Evolutionary conservation across 2,797 vertebrate species (phyloP).

Genomic region (Sciaenops ocellatus): DNA sequence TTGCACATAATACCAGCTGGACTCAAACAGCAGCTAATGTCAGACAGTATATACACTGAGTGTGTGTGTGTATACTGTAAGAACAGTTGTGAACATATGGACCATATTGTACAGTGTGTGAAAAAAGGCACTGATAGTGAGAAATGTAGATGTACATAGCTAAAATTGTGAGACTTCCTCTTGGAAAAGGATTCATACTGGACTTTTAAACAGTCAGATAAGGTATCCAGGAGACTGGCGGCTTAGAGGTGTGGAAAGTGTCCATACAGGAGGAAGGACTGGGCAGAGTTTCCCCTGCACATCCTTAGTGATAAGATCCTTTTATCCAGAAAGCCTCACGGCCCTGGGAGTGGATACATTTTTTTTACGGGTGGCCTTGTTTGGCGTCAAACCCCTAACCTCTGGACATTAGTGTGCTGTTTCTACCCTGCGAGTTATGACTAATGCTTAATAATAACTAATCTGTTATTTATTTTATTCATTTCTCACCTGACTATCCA

Average conservation of each 20-base stretch:
- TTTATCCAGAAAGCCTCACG: slow-evolving; percentile 59
- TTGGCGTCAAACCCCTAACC: slow-evolving; percentile 28
- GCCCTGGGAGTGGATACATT: slow-evolving; percentile 55
- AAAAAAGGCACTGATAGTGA: not conserved
- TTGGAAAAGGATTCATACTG: slow-evolving; percentile 44
- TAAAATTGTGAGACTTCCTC: slow-evolving; percentile 41
- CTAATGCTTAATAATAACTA: not conserved
- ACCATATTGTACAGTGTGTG: not conserved
- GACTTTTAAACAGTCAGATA: slow-evolving; percentile 60
- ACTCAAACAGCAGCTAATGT: slow-evolving; percentile 1
- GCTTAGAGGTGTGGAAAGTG: slow-evolving; percentile 70
- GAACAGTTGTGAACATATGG: not conserved
- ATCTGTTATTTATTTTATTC: not conserved
- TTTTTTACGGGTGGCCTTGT: slow-evolving; percentile 39
- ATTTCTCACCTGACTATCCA: not conserved
- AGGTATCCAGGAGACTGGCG: slow-evolving; percentile 58
- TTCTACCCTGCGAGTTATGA: not conserved
- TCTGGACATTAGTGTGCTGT: slow-evolving; percentile 1
- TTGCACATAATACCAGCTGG: slow-evolving; percentile 4
- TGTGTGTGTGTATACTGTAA: not conserved
- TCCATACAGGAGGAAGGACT: slow-evolving; percentile 71
- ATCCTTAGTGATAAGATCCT: slow-evolving; percentile 80
- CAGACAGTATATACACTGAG: not conserved
- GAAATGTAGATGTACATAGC: slow-evolving; percentile 1
- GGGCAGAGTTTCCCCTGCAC: slow-evolving; percentile 81